Evolutionary conservation across 2,797 vertebrate genomes (phyloP).

Genomic region (Eremophila alpestris): DNA sequence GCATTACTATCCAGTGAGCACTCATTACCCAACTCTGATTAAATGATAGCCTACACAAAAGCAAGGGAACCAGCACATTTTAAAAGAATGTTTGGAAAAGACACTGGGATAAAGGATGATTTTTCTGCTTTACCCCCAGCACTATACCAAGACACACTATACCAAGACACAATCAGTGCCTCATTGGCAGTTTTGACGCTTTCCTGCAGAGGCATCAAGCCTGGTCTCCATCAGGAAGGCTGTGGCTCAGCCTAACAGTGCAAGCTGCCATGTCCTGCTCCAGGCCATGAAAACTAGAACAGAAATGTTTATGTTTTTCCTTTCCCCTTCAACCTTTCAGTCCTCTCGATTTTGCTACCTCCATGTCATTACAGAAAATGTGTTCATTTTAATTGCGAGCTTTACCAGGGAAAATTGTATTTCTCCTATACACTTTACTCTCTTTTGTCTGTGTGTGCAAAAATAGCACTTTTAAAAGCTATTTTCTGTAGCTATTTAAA

Average conservation of each 20-base stretch:
- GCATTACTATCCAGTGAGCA: background rate
- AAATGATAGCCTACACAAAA: background rate
- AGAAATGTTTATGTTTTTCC: rapidly evolving
- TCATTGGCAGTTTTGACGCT: background rate
- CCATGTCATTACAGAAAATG: background rate
- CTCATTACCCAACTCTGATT: background rate
- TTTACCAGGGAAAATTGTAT: background rate
- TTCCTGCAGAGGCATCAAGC: background rate
- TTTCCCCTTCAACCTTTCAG: background rate
- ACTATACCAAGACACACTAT: too few relatives aligned
- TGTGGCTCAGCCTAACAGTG: background rate
- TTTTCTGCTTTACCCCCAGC: background rate
- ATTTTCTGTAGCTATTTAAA: conserved; percentile 12
- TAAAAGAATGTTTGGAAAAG: background rate
- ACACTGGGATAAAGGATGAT: background rate
- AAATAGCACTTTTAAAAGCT: conserved; percentile 13
- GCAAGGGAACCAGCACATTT: background rate
- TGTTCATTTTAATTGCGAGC: background rate
- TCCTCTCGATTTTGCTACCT: background rate
- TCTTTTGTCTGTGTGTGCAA: background rate
- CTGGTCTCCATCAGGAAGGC: background rate
- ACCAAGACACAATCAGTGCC: background rate
- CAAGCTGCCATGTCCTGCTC: background rate
- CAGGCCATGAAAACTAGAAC: background rate
- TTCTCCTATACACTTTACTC: background rate